Percentiles rank a stretch among this genome's conserved stretches.
Conservation (phyloP, 2,113 vertebrate species). For the Hippocampus zosterae region DNA sequence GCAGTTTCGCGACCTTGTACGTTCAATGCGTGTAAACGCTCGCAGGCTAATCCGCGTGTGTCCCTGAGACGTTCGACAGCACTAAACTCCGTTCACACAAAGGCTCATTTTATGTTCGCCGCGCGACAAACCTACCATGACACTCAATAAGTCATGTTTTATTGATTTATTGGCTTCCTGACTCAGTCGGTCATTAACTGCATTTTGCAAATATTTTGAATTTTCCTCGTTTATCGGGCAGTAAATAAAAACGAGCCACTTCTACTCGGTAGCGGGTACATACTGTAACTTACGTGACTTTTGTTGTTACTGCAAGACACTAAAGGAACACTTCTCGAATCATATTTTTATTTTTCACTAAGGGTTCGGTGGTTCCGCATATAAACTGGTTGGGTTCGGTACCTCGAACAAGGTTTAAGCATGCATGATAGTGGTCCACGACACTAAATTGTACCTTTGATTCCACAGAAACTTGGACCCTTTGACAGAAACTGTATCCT, state of each 20-base stretch:
- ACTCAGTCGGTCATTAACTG: background rate
- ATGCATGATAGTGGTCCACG: background rate
- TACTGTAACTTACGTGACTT: too few species aligned
- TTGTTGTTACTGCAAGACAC: too few species aligned
- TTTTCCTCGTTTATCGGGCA: background rate
- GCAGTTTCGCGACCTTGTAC: fast-evolving
- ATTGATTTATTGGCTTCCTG: background rate
- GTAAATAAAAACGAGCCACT: background rate
- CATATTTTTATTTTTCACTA: too few species aligned
- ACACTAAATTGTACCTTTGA: constrained; percentile 8
- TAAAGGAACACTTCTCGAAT: too few species aligned
- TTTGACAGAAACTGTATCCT: constrained; percentile 94
- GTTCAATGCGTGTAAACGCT: background rate
- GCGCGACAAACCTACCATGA: background rate
- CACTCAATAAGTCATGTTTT: background rate
- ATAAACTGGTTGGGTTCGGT: too few species aligned
- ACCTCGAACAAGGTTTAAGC: background rate
- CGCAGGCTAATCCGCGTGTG: background rate
- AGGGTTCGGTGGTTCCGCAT: too few species aligned
- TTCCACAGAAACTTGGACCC: constrained; percentile 89
- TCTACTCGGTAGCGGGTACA: background rate
- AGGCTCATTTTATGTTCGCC: background rate
- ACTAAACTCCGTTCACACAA: background rate
- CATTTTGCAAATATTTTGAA: background rate
- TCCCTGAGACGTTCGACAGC: background rate